These are phyloP conservation scores for Lysandra bellargus DNA, from an alignment of 2,888 invertebrate species.

Conservation along the genomic window DNA sequence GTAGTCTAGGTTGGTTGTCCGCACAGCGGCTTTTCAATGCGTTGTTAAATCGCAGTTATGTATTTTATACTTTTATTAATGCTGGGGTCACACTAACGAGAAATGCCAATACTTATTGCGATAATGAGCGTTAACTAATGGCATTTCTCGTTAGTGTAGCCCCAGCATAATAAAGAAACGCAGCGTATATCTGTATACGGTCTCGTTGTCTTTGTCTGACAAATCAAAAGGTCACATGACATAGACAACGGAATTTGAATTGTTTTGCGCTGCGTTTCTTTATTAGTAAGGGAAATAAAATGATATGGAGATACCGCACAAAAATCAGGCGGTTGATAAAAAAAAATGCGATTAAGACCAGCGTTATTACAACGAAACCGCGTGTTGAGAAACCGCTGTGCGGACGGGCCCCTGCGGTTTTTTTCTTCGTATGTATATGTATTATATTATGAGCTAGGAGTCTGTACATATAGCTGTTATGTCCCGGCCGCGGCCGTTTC, in stretches of 20 bases:
- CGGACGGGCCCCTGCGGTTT: constrained; percentile 43
- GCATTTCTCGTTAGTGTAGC: no score
- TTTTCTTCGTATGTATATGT: constrained; percentile 77
- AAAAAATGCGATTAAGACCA: background rate
- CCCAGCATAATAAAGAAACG: background rate
- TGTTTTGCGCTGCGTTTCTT: background rate
- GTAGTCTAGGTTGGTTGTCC: constrained; percentile 70
- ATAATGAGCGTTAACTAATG: no score
- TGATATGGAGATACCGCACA: background rate
- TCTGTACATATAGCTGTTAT: constrained; percentile 78
- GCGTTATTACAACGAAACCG: background rate
- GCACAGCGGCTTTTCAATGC: background rate
- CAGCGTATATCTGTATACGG: background rate
- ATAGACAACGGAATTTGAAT: background rate
- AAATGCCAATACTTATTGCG: no score
- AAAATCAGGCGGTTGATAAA: background rate
- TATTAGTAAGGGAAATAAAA: background rate
- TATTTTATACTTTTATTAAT: background rate
- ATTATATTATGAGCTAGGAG: constrained; percentile 75
- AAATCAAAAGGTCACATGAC: background rate
- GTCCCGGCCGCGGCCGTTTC: constrained; percentile 60
- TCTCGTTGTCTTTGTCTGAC: background rate
- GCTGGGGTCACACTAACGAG: no score
- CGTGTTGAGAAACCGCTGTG: background rate
- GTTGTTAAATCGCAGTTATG: background rate